Conservation (phyloP, 2,113 vertebrate species). For the Labrus mixtus region DNA sequence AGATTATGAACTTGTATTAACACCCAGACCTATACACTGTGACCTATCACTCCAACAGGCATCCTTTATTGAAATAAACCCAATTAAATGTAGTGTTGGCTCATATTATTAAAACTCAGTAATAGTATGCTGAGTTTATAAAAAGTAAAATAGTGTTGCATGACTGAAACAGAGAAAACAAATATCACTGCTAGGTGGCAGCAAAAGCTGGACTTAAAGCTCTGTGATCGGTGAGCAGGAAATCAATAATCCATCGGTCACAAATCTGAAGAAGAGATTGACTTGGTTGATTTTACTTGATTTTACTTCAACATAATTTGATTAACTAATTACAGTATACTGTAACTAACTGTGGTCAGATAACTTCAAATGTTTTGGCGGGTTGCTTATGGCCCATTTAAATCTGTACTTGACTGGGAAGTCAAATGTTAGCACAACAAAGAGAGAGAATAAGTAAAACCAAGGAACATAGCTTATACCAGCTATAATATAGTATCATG, state of each 20-base stretch:
- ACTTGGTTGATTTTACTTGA: background rate
- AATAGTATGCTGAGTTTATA: background rate
- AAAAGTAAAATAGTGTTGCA: background rate
- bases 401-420: background rate
- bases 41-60: no score
- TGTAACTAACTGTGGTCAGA: no score
- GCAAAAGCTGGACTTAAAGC: conserved; percentile 10
- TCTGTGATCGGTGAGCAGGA: background rate
- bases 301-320: background rate
- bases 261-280: background rate
- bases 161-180: background rate
- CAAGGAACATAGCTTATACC: background rate
- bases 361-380: background rate
- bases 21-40: background rate
- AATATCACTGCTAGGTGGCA: conserved; percentile 50
- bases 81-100: no score
- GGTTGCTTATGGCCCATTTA: background rate
- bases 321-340: background rate
- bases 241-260: background rate
- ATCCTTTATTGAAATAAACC: no score
- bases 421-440: background rate
- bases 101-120: background rate
- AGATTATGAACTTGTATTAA: background rate
- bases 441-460: background rate
- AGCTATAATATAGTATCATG: background rate